Percentiles rank a stretch among this genome's conserved stretches.
Conservation (phyloP, 2,888 invertebrate species). For the Anticlea derivata region DNA sequence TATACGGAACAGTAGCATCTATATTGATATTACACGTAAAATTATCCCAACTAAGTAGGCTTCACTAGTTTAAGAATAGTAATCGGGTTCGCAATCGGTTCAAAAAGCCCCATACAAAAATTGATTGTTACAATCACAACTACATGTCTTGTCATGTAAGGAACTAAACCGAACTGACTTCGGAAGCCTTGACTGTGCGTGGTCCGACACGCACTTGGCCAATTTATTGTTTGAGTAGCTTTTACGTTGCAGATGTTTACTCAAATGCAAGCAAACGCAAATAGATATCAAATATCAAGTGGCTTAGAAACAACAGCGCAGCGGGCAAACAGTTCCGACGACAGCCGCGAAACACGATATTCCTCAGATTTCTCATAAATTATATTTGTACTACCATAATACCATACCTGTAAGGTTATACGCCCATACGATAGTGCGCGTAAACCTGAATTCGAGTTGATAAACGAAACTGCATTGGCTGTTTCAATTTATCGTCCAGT, state of each 20-base stretch:
- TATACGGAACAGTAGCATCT: no score
- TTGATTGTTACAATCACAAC: no score
- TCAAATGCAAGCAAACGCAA: conserved; percentile 35
- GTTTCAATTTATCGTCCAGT: conserved; percentile 20
- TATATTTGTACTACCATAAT: conserved; percentile 46
- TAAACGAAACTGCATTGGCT: conserved; percentile 22
- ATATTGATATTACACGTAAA: no score
- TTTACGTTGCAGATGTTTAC: conserved; percentile 1
- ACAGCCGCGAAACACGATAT: conserved; percentile 53
- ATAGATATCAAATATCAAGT: conserved; percentile 41
- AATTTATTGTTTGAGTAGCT: neutral
- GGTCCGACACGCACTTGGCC: no score
- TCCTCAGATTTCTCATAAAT: conserved; percentile 63
- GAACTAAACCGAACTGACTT: no score
- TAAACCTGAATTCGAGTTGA: conserved; percentile 39
- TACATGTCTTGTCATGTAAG: no score
- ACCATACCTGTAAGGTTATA: conserved; percentile 17
- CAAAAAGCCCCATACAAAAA: no score
- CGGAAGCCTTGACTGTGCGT: no score
- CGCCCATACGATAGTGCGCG: conserved; percentile 37
- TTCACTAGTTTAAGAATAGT: no score
- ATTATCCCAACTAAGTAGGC: no score
- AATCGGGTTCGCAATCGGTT: no score
- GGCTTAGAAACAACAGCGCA: conserved; percentile 43
- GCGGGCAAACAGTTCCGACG: conserved; percentile 51